phyloP scores from a whole-genome alignment of 2,888 invertebrate genomes.

The Oeneis ivallda region DNA sequence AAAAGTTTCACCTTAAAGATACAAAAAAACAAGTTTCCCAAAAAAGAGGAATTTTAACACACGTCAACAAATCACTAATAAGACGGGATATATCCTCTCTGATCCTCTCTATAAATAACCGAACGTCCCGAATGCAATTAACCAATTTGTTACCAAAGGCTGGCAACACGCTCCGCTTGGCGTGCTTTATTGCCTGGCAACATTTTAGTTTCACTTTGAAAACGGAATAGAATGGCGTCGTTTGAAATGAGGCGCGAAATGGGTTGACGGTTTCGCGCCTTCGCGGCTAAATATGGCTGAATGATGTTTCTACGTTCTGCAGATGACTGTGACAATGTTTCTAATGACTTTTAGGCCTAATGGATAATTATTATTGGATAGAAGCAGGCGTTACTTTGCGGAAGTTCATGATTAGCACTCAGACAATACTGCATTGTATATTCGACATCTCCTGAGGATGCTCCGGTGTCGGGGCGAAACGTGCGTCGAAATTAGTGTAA shows the following conservation, averaged over 20 bases:
- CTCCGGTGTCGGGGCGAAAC: too few relatives aligned
- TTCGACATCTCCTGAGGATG: too few relatives aligned
- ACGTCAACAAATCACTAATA: slow-evolving; percentile 40
- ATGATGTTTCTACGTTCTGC: slow-evolving; percentile 11
- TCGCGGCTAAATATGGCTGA: slow-evolving; percentile 53
- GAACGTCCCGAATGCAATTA: slow-evolving; percentile 64
- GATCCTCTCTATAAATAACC: slow-evolving; percentile 47
- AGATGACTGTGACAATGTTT: slow-evolving; percentile 13
- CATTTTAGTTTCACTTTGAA: slow-evolving; percentile 74
- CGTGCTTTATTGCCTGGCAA: slow-evolving; percentile 72
- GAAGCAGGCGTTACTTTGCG: too few relatives aligned
- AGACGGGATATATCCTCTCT: slow-evolving; percentile 41
- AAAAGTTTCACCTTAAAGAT: neutral
- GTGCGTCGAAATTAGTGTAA: too few relatives aligned
- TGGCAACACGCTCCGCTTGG: slow-evolving; percentile 65
- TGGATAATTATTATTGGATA: too few relatives aligned
- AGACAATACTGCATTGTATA: too few relatives aligned
- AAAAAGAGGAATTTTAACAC: neutral
- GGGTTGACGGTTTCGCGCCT: slow-evolving; percentile 60
- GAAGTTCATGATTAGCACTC: too few relatives aligned
- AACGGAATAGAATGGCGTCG: slow-evolving; percentile 71
- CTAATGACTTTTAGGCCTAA: too few relatives aligned
- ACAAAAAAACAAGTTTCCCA: neutral
- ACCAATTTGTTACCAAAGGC: slow-evolving; percentile 71
- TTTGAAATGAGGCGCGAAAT: slow-evolving; percentile 71